Evolutionary conservation across 1,140 invertebrate species (phyloP).

Genomic region (Drosophila oshimai): DNA sequence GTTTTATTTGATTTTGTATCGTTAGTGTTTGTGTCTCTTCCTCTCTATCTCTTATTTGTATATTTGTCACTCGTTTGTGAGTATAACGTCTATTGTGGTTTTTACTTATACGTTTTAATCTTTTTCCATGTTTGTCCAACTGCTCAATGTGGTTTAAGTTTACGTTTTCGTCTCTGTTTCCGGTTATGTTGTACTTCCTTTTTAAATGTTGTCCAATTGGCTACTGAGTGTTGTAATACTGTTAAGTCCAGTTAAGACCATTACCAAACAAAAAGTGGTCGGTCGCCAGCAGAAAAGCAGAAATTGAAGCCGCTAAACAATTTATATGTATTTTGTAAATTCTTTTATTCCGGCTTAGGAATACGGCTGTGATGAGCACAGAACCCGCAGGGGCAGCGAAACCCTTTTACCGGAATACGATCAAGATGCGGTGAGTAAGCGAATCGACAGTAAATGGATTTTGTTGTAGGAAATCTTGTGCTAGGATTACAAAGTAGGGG

Average conservation of each 20-base stretch:
- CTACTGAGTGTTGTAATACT: slow-evolving; percentile 60
- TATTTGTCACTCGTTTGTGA: slow-evolving; percentile 15
- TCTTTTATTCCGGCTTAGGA: slow-evolving; percentile 82
- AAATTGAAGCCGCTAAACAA: slow-evolving; percentile 19
- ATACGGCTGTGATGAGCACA: slow-evolving; percentile 85
- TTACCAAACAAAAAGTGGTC: slow-evolving; percentile 21
- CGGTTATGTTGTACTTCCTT: slow-evolving; percentile 35
- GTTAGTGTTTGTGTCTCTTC: slow-evolving; percentile 6
- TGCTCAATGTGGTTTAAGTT: slow-evolving; percentile 32
- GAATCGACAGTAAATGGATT: not conserved
- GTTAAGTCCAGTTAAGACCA: slow-evolving; percentile 19
- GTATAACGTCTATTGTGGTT: slow-evolving; percentile 22
- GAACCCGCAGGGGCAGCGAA: slow-evolving; percentile 86
- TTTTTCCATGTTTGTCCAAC: slow-evolving; percentile 29
- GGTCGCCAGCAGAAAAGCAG: not conserved
- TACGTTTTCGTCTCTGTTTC: slow-evolving; percentile 23
- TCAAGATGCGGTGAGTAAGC: slow-evolving; percentile 86
- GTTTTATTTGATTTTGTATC: slow-evolving; percentile 14
- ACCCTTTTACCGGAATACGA: slow-evolving; percentile 88
- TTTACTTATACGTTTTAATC: slow-evolving; percentile 36
- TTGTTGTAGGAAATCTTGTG: not conserved
- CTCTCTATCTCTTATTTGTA: slow-evolving; percentile 29
- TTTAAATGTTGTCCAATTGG: slow-evolving; percentile 67
- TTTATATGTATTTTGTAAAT: slow-evolving; percentile 42
- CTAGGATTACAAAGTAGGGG: too few relatives aligned